phyloP scores from a whole-genome alignment of 53 echinoderm and acorn worm genomes.

The Apostichopus leukothele region DNA sequence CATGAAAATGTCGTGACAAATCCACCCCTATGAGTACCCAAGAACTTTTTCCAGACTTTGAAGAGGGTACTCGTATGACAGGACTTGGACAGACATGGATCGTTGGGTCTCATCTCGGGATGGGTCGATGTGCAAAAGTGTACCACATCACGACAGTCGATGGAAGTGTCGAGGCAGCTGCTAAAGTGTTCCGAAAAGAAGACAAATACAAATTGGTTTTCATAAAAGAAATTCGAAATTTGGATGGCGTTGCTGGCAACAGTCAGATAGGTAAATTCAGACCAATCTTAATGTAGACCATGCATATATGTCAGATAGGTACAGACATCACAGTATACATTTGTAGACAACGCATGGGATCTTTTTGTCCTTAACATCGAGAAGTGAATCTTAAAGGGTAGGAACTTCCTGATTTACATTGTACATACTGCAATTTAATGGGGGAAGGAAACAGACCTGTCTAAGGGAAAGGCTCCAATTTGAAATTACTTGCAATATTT shows the following conservation, averaged over 20 bases:
- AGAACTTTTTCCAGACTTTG: constrained; percentile 80
- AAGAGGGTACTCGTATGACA: constrained; percentile 67
- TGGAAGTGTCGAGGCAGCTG: constrained; percentile 70
- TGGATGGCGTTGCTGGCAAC: constrained; percentile 74
- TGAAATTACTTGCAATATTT: too few species aligned
- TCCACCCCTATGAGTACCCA: constrained; percentile 51
- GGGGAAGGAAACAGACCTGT: too few species aligned
- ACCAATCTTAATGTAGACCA: too few species aligned
- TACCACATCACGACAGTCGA: constrained; percentile 78
- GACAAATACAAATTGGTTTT: constrained; percentile 85
- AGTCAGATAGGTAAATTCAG: constrained; percentile 66
- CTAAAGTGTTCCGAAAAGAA: constrained; percentile 78
- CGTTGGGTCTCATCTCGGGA: constrained; percentile 64
- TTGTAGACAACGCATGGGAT: too few species aligned
- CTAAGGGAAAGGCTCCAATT: too few species aligned
- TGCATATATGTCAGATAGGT: too few species aligned
- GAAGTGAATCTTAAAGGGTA: too few species aligned
- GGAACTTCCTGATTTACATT: too few species aligned
- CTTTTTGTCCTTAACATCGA: too few species aligned
- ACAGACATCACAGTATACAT: too few species aligned
- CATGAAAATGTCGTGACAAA: constrained; percentile 29
- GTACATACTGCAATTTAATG: too few species aligned
- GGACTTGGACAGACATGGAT: constrained; percentile 80
- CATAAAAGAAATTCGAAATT: constrained; percentile 78
- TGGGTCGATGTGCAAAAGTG: constrained; percentile 86